Evolutionary conservation across 2,888 invertebrate species (phyloP).

Genomic region (Tillus elongatus): DNA sequence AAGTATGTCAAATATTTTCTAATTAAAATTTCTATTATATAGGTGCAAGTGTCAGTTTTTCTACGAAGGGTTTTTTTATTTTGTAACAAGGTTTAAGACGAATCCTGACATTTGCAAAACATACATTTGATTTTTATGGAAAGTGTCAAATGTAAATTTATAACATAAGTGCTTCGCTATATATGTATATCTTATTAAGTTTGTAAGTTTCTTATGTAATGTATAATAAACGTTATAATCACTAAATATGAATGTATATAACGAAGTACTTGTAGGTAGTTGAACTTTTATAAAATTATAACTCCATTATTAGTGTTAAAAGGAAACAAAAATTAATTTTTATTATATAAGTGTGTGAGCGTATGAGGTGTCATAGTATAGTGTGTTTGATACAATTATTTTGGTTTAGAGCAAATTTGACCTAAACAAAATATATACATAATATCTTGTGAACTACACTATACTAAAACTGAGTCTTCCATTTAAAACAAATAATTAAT

Average conservation of each 20-base stretch:
- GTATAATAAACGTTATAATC: no score
- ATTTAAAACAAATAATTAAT: conserved; percentile 45
- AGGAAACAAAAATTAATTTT: neutral
- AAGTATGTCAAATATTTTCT: conserved; percentile 15
- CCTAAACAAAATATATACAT: conserved; percentile 7
- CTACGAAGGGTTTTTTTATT: neutral
- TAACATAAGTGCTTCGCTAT: no score
- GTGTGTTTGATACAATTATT: conserved; percentile 31
- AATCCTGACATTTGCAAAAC: conserved; percentile 12
- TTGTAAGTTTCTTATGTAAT: no score
- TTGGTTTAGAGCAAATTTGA: conserved; percentile 23
- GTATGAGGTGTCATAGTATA: conserved; percentile 28
- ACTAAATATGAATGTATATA: no score
- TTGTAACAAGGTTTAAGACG: conserved; percentile 9
- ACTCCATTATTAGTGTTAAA: conserved; percentile 2
- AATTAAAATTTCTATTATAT: conserved; percentile 10
- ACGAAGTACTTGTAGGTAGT: no score
- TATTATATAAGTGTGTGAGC: conserved; percentile 17
- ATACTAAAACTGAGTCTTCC: conserved; percentile 44
- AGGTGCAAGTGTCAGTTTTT: conserved; percentile 18
- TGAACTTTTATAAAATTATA: neutral
- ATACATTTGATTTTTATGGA: conserved; percentile 14
- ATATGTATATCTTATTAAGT: no score
- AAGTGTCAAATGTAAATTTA: conserved; percentile 20
- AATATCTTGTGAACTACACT: conserved; percentile 27